phyloP scores from a whole-genome alignment of 2,888 invertebrate genomes.

The Platycheirus rosarum region DNA sequence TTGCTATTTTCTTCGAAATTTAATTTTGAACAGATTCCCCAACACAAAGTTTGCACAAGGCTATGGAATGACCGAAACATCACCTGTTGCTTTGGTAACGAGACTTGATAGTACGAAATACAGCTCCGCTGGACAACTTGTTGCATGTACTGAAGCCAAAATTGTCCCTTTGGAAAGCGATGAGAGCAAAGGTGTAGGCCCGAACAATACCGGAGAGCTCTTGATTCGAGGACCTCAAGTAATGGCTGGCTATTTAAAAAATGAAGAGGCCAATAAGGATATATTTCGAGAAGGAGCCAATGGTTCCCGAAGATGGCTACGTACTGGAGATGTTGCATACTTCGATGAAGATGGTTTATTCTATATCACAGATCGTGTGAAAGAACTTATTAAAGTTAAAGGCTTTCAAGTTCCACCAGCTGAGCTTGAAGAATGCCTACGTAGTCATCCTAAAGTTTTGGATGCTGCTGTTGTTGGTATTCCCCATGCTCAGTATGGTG shows the following conservation, averaged over 20 bases:
- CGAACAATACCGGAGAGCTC: constrained; percentile 88
- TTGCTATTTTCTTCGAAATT: too few relatives aligned
- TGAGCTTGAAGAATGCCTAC: constrained; percentile 87
- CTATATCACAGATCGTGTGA: constrained; percentile 89
- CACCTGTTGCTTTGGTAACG: constrained; percentile 84
- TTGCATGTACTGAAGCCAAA: constrained; percentile 87
- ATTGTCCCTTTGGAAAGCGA: constrained; percentile 83
- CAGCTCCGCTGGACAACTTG: constrained; percentile 84
- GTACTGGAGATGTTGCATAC: constrained; percentile 87
- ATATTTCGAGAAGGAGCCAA: constrained; percentile 85
- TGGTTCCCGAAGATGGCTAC: constrained; percentile 85
- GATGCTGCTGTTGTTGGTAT: constrained; percentile 94
- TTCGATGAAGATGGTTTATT: constrained; percentile 86
- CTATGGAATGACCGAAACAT: constrained; percentile 89
- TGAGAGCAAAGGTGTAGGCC: constrained; percentile 83
- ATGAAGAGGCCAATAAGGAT: constrained; percentile 88
- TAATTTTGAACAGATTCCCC: constrained; percentile 77
- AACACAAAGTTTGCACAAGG: constrained; percentile 83
- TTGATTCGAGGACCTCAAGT: constrained; percentile 90
- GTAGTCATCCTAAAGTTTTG: constrained; percentile 85
- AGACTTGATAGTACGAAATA: constrained; percentile 77
- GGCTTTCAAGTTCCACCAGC: constrained; percentile 93
- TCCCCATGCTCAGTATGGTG: constrained; percentile 87
- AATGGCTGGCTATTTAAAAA: constrained; percentile 91
- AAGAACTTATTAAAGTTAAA: constrained; percentile 92